Base-by-base conservation (phyloP, 2,888 invertebrate species). In the Archips crataeganus region DNA sequence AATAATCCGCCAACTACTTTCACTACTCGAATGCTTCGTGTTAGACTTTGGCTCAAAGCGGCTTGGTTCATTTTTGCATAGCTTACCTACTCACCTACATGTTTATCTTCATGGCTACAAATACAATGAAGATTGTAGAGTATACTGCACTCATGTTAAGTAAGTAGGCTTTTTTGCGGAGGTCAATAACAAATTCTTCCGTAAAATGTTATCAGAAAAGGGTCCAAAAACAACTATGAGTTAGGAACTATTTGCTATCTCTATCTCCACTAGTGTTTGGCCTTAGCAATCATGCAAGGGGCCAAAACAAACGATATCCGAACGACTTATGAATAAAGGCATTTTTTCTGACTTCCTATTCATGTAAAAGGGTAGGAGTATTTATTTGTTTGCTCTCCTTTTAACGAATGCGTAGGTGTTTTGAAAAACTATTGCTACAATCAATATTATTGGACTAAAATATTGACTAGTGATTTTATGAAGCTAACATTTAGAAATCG, bases 1-100 rank as follows among this genome's bases (percentile, higher is more conserved):
- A 93, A 93, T 75, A 67, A 80, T 79, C 74, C 81, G 81, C 86
- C 84, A 80, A 84, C 81, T 84, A 92, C 93, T 93, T 93, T 93
- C 93, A 91, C 93, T 91, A 82, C 78, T 83, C 82, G 80, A 81
- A 79, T 77, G 79, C 77, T 74, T 75, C 74, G 57, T 64, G 85
- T 77, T 78, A 63, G 47, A 81, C 89, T 77, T 79, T 89, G 84
- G 66, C 0, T 3, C 49, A 34, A 34, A 0, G 3, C 3, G 0
- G 51, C 76, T 80, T 59, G 76, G 75, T 66, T 63, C 49, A 71
- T 42, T 70, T 51, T 74, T 36, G 70, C 42, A 10, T 64, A 45
- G 54, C 36, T 59, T 57, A 63, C 34, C 51, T 32, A 51, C 23
- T 70, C 23, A 36, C 42, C 65, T 54, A 65, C 70, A 61, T 65